Conservation (phyloP, 2,888 invertebrate species). For the Terebella lapidaria region DNA sequence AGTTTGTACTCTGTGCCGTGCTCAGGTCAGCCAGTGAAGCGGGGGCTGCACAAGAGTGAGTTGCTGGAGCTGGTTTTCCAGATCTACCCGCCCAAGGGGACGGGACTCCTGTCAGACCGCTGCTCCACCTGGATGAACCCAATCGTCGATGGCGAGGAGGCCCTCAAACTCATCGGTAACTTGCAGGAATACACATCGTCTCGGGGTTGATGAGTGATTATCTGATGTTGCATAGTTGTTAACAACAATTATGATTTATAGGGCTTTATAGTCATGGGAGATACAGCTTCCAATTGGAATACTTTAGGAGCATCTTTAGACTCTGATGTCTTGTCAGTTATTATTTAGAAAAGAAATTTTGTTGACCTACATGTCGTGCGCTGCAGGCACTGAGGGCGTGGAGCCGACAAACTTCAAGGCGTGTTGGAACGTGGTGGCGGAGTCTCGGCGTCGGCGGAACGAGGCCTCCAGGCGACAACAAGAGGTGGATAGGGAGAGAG, state of each 20-base stretch:
- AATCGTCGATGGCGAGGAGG: slow-evolving; percentile 49
- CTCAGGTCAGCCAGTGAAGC: slow-evolving; percentile 23
- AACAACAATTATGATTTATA: neutral
- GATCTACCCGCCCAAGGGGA: slow-evolving; percentile 44
- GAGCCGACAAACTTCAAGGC: slow-evolving; percentile 17
- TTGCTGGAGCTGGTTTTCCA: slow-evolving; percentile 46
- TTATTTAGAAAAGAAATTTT: too few relatives aligned
- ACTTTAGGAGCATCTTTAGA: too few relatives aligned
- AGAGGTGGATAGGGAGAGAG: neutral
- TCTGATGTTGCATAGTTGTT: too few relatives aligned
- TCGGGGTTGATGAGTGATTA: too few relatives aligned
- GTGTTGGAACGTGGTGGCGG: slow-evolving; percentile 16
- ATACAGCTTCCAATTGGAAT: too few relatives aligned
- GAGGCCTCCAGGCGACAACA: neutral
- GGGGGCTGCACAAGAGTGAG: slow-evolving; percentile 40
- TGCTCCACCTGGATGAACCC: slow-evolving; percentile 52
- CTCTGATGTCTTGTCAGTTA: too few relatives aligned
- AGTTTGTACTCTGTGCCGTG: too few relatives aligned
- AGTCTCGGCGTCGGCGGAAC: neutral
- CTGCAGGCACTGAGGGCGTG: slow-evolving; percentile 15
- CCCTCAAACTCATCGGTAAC: slow-evolving; percentile 43
- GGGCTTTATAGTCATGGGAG: neutral
- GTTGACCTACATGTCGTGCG: too few relatives aligned
- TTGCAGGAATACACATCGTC: too few relatives aligned
- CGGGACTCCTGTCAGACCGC: slow-evolving; percentile 37